phyloP scores from a whole-genome alignment of 2,888 invertebrate genomes.

The Malthinus seriepunctatus region DNA sequence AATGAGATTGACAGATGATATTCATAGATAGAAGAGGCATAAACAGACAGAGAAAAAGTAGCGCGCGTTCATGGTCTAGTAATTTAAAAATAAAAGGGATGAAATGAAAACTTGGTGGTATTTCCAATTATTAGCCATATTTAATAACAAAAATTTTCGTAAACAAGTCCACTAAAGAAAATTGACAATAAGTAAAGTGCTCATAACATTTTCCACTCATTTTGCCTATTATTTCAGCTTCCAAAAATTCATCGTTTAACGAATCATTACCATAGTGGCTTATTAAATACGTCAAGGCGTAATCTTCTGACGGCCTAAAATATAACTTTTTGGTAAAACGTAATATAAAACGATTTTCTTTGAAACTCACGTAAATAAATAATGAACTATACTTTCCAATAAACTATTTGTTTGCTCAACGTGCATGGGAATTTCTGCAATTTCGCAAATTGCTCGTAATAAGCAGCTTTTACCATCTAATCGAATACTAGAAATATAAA shows the following conservation, averaged over 20 bases:
- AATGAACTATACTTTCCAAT: conserved; percentile 52
- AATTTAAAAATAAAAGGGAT: no score
- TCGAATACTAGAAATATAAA: conserved; percentile 41
- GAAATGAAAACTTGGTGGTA: no score
- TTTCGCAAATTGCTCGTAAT: conserved; percentile 45
- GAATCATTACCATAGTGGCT: background rate
- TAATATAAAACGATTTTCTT: background rate
- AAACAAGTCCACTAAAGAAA: conserved; percentile 21
- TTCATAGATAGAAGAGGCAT: no score
- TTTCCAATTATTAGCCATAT: background rate
- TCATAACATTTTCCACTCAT: conserved; percentile 12
- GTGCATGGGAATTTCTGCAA: conserved; percentile 46
- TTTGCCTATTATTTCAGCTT: conserved; percentile 18
- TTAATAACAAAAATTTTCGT: conserved; percentile 16
- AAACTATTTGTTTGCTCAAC: conserved; percentile 48
- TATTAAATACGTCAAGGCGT: background rate
- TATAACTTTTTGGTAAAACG: background rate
- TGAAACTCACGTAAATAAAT: conserved; percentile 46
- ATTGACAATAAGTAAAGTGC: conserved; percentile 9
- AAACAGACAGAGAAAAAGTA: no score
- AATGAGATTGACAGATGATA: no score
- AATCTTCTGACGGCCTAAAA: conserved; percentile 23
- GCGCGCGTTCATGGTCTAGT: no score
- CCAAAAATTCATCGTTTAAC: conserved; percentile 6
- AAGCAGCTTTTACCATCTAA: conserved; percentile 46